Percentiles rank a stretch among this genome's conserved stretches.
Evolutionary conservation across 2,888 invertebrate genomes (phyloP).

Genomic region (Xanthorhoe spadicearia): DNA sequence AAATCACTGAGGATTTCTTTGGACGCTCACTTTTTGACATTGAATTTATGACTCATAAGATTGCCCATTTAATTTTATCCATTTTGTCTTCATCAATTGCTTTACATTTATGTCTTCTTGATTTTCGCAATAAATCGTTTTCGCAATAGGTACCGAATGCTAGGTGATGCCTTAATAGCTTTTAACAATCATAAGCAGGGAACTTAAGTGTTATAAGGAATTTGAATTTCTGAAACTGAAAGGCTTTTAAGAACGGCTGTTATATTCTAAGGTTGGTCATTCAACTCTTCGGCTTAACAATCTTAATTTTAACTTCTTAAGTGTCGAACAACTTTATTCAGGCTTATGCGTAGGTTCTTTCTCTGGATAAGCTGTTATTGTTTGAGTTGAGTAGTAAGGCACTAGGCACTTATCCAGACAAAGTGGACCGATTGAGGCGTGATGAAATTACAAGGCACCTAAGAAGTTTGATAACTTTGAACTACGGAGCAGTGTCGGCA

Average conservation of each 20-base stretch:
- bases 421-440: conserved; percentile 2
- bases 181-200: neutral
- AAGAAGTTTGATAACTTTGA: neutral
- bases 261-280: neutral
- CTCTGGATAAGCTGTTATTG: too few species aligned
- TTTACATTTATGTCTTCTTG: neutral
- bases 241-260: neutral
- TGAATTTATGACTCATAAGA: conserved; percentile 1
- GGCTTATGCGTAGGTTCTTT: neutral
- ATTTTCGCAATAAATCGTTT: neutral
- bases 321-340: neutral
- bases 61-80: neutral
- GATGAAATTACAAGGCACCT: conserved; percentile 2
- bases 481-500: neutral
- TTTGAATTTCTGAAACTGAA: neutral
- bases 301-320: neutral
- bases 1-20: neutral
- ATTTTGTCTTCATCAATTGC: neutral
- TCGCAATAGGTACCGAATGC: too few species aligned
- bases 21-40: conserved; percentile 18
- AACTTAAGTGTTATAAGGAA: neutral
- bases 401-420: neutral
- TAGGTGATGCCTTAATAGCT: too few species aligned
- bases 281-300: neutral
- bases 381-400: too few species aligned